These are phyloP conservation scores for Nasonia longicornis DNA, from an alignment of 1,140 invertebrate genomes.

Conservation along the genomic window DNA sequence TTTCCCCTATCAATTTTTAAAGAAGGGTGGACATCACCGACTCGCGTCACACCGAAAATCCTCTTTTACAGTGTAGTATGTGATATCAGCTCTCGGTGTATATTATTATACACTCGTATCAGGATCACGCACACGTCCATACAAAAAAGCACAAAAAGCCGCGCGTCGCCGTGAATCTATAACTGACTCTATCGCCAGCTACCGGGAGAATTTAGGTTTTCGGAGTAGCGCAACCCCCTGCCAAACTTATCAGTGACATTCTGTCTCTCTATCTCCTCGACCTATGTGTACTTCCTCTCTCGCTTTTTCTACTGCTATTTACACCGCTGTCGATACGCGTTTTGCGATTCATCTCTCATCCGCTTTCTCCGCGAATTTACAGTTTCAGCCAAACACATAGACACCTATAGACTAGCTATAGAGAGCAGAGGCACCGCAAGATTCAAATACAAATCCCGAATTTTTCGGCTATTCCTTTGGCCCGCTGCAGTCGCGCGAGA, in stretches of 20 bases:
- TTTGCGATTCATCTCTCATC: background rate
- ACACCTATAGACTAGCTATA: no score
- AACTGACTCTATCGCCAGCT: slow-evolving; percentile 38
- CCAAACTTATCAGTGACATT: slow-evolving; percentile 9
- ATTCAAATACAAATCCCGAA: no score
- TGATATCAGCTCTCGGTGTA: no score
- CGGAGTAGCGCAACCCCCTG: slow-evolving; percentile 11
- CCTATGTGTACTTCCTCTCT: background rate
- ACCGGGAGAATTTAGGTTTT: slow-evolving; percentile 45
- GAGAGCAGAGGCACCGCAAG: no score
- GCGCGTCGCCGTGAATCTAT: slow-evolving; percentile 33
- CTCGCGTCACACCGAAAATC: no score
- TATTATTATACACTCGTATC: no score
- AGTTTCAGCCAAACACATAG: background rate
- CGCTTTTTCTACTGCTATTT: background rate
- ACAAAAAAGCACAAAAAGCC: background rate
- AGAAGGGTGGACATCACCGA: no score
- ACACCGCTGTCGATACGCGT: background rate
- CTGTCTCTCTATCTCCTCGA: background rate
- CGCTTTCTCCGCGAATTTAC: background rate
- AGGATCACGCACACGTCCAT: background rate
- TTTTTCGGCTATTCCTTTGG: no score
- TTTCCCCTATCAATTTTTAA: no score
- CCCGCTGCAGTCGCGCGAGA: slow-evolving; percentile 9
- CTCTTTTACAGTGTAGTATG: no score